These are phyloP conservation scores for Drosophila cognata DNA, from an alignment of 2,888 invertebrate species.

Conservation along the genomic window DNA sequence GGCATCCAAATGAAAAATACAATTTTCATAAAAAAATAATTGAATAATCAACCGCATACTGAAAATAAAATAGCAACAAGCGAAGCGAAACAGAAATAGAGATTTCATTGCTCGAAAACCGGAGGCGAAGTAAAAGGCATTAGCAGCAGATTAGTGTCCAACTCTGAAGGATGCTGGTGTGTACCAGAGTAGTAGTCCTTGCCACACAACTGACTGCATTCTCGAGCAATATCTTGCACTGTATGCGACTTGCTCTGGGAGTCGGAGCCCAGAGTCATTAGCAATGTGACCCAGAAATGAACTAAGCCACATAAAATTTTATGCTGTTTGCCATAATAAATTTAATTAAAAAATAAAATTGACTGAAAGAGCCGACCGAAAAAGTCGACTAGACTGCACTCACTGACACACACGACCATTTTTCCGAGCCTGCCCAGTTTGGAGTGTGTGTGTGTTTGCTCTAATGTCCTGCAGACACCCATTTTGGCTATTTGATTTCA, in stretches of 20 bases:
- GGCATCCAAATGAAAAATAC: constrained; percentile 53
- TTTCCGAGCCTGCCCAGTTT: constrained; percentile 17
- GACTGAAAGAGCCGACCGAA: constrained; percentile 40
- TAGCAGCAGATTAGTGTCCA: constrained; percentile 66
- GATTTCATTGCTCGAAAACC: constrained; percentile 6
- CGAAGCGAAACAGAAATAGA: neutral
- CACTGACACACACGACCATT: constrained; percentile 1
- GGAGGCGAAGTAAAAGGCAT: constrained; percentile 55
- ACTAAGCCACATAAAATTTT: constrained; percentile 70
- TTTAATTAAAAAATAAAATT: constrained; percentile 75
- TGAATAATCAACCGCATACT: constrained; percentile 51
- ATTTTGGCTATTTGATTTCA: constrained; percentile 37
- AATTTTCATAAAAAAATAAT: constrained; percentile 61
- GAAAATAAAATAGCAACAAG: constrained; percentile 10
- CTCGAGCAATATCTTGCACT: constrained; percentile 30
- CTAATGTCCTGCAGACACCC: constrained; percentile 41
- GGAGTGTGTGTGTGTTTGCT: constrained; percentile 1
- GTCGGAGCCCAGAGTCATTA: constrained; percentile 59
- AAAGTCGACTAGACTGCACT: constrained; percentile 1
- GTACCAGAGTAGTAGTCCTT: neutral
- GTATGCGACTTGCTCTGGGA: constrained; percentile 12
- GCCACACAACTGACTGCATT: constrained; percentile 27
- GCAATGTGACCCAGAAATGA: constrained; percentile 71
- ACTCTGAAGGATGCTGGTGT: constrained; percentile 7
- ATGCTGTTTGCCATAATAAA: constrained; percentile 75